Evolutionary conservation across 2,888 invertebrate genomes (phyloP).

Genomic region (Altica lythri): DNA sequence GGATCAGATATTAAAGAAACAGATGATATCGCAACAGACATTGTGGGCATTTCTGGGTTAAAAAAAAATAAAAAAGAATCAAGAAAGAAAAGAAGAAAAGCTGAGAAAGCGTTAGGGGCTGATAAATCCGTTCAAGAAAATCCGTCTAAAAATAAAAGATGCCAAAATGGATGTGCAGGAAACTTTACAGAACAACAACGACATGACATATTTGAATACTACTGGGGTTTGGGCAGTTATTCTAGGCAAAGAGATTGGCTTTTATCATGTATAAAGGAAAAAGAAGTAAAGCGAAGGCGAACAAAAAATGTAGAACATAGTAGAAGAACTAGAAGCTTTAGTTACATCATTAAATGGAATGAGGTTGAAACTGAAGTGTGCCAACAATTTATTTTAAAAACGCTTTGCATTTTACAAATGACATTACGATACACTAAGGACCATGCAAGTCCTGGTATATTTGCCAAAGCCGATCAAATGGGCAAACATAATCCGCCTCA

Average conservation of each 20-base stretch:
- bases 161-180: background rate
- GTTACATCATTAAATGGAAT: constrained; percentile 2
- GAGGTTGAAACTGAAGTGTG: background rate
- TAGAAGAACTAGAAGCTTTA: background rate
- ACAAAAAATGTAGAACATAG: background rate
- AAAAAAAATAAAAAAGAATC: background rate
- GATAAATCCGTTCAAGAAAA: background rate
- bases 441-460: constrained; percentile 8
- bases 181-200: constrained; percentile 4
- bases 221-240: constrained; percentile 11
- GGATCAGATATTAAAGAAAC: background rate
- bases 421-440: constrained; percentile 24
- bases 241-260: constrained; percentile 13
- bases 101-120: background rate
- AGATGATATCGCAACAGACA: background rate
- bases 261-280: background rate
- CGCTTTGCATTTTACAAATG: constrained; percentile 25
- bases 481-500: constrained; percentile 23
- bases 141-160: background rate
- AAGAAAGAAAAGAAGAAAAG: background rate
- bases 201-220: constrained; percentile 6
- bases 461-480: constrained; percentile 26
- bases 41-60: background rate
- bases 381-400: constrained; percentile 5
- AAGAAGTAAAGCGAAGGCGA: background rate